These are phyloP conservation scores for Canis aureus DNA, from an alignment of 2,113 vertebrate species.

Conservation along the genomic window DNA sequence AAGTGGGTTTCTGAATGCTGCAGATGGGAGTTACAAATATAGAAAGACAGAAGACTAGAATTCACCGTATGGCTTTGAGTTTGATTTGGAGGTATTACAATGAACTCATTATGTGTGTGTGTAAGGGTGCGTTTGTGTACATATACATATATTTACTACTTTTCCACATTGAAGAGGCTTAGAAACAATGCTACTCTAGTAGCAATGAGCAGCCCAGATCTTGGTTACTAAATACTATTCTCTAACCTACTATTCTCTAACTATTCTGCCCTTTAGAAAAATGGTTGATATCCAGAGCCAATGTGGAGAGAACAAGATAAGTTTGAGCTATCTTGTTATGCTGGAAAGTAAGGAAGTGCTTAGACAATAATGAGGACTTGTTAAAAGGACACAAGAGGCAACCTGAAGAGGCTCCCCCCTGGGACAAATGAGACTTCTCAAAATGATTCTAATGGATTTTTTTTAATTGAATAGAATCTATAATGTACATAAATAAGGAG, in stretches of 20 bases:
- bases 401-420: not conserved
- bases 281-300: not conserved
- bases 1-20: not conserved
- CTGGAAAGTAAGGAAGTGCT: not conserved
- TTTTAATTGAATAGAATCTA: not conserved
- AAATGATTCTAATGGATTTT: not conserved
- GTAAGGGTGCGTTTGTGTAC: not conserved
- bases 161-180: not conserved
- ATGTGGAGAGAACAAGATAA: not conserved
- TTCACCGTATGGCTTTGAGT: not conserved
- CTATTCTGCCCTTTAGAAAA: not conserved
- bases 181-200: not conserved
- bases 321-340: not conserved
- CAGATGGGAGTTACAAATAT: not conserved
- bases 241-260: not conserved
- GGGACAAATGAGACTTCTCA: not conserved
- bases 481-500: not conserved
- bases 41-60: not conserved
- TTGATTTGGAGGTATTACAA: not conserved
- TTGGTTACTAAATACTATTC: not conserved
- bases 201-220: not conserved
- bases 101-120: not conserved
- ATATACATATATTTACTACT: not conserved
- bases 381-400: not conserved
- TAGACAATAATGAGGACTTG: not conserved